These are phyloP conservation scores for Podilymbus podiceps DNA, from an alignment of 2,113 vertebrate species.

Conservation along the genomic window DNA sequence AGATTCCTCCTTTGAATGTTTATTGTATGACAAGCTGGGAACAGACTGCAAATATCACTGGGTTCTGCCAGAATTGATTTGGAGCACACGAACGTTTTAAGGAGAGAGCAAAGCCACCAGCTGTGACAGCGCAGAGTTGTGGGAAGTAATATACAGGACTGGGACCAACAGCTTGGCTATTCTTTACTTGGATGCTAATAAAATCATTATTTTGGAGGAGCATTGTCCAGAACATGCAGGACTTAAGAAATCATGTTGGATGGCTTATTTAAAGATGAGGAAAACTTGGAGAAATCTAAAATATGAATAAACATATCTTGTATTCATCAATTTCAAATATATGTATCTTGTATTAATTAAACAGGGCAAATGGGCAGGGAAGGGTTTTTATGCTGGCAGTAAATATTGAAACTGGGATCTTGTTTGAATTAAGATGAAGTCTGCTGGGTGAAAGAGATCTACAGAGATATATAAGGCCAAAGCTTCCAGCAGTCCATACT, in stretches of 20 bases:
- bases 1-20: not conserved
- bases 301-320: not conserved
- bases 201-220: not conserved
- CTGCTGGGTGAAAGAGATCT: slow-evolving; percentile 72
- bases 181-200: not conserved
- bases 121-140: rapidly evolving
- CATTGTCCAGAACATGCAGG: not conserved
- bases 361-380: not conserved
- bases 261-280: not conserved
- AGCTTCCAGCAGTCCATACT: slow-evolving; percentile 73
- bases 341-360: slow-evolving; percentile 16
- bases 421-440: slow-evolving; percentile 82
- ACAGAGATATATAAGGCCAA: slow-evolving; percentile 64
- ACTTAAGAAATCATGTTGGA: not conserved
- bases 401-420: slow-evolving; percentile 57
- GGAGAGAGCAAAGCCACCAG: not conserved
- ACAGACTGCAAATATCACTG: not conserved
- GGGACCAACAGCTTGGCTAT: rapidly evolving
- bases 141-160: rapidly evolving
- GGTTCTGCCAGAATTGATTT: not conserved
- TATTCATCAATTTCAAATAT: not conserved
- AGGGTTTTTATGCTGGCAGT: not conserved
- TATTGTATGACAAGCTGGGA: not conserved
- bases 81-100: not conserved
- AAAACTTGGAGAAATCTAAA: not conserved